Conservation (phyloP, 1,140 invertebrate species). For the Orchesella cincta region DNA sequence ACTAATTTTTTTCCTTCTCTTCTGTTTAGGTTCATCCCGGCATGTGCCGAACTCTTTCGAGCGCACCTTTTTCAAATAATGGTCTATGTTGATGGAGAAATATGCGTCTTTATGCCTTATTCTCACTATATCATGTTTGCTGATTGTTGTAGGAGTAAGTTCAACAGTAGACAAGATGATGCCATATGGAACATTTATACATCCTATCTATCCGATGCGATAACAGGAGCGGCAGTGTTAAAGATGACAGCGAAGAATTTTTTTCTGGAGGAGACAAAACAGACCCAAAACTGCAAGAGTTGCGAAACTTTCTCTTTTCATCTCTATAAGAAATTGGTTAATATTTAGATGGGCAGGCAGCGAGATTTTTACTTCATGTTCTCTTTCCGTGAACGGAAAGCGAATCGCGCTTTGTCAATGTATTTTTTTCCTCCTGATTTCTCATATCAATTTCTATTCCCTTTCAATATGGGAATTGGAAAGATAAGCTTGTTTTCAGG, state of each 20-base stretch:
- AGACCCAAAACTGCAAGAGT: too few species aligned
- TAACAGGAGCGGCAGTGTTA: background rate
- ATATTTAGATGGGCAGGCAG: too few species aligned
- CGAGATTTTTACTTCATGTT: too few species aligned
- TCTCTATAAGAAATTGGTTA: too few species aligned
- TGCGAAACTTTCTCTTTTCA: too few species aligned
- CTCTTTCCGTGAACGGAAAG: too few species aligned
- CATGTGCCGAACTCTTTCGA: conserved; percentile 11
- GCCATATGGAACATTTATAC: background rate
- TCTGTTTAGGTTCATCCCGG: too few species aligned
- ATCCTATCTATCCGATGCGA: background rate
- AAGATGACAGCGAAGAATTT: background rate
- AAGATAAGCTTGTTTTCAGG: too few species aligned
- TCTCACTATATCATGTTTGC: too few species aligned
- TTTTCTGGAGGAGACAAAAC: background rate
- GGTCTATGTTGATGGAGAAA: background rate
- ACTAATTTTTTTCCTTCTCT: background rate
- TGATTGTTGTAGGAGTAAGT: too few species aligned
- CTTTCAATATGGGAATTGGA: background rate
- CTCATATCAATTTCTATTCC: background rate
- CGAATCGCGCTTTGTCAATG: too few species aligned
- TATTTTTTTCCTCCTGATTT: background rate
- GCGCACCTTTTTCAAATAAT: background rate
- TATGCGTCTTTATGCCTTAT: background rate
- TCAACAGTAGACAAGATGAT: too few species aligned